These are phyloP conservation scores for Caenorhabditis sp. DNA, from an alignment of 2,888 invertebrate species.

Conservation along the genomic window DNA sequence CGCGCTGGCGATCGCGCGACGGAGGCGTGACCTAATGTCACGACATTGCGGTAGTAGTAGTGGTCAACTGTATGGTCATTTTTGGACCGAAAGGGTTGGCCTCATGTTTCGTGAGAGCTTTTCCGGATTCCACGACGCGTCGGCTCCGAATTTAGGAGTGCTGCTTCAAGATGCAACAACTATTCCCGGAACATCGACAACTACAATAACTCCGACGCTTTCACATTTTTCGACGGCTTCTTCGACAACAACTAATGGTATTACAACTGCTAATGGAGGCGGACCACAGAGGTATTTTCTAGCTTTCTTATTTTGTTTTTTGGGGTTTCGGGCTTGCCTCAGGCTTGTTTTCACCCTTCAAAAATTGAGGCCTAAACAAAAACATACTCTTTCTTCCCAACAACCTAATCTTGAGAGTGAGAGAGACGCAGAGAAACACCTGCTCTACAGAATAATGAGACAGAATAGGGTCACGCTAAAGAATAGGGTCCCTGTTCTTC, in stretches of 20 bases:
- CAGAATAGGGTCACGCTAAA: no score
- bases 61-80: constrained; percentile 1
- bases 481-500: no score
- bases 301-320: no score
- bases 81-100: neutral
- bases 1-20: neutral
- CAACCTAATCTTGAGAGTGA: no score
- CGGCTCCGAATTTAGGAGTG: neutral
- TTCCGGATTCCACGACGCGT: neutral
- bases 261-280: neutral
- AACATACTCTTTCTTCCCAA: no score
- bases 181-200: neutral
- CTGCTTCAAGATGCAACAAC: neutral
- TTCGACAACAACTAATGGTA: neutral
- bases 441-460: no score
- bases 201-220: neutral
- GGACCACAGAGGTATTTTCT: neutral
- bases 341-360: no score
- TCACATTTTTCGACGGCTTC: neutral
- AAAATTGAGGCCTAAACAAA: no score
- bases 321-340: no score
- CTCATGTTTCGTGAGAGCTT: constrained; percentile 1
- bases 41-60: constrained; percentile 1
- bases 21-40: neutral
- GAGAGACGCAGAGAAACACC: no score